Base-by-base conservation (phyloP, 2,797 vertebrate genomes). In the Garrulus glandarius region DNA sequence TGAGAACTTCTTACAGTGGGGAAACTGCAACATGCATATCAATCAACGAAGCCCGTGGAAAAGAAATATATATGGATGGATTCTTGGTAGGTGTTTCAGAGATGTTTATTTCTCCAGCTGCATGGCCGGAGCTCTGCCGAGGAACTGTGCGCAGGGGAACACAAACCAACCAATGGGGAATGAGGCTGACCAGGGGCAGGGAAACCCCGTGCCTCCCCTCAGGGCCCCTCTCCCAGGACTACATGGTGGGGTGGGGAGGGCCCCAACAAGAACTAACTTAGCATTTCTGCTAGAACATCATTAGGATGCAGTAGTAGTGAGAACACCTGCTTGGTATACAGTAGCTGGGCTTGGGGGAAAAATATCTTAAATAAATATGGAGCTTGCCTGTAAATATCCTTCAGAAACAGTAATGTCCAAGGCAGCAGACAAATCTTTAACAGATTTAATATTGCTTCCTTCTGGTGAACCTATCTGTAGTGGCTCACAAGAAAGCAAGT, bases 361-460 rank as follows among this genome's bases (percentile, higher is more conserved):
- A 94, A 72, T 52, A 10, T 30, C 64, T 83, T 83, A 39, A 47
- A 52, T 49, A 74, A 70, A 84, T 83, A 64, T 11, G 74, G 56
- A 85, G 4, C 20, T 53, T 84, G 11, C 3, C 22, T 4, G 1
- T 72, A 85, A 95, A 84, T 79, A 89, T 32, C 30, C 36, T 76
- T 80, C 55, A 91, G 44, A 86, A 82, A 34, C 16, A 79, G 44
- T 60, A 60, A 92, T 72, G 44, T 71, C 30, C 53, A 78, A 59
- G 22, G 21, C 71, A 63, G 52, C 15, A 94, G 69, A 71, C 56
- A 69, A 74, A 91, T 93, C 82, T 96, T 88, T 92, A 95, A 75
- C 30, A 69, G 68, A 92, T 34, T 57, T 95, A 92, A 19, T 55
- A 61, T 85, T 91, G 86, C 15, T 46, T 95, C 61, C 3, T 83